Evolutionary conservation across 1,140 invertebrate genomes (phyloP).

Genomic region (Halesus radiatus): DNA sequence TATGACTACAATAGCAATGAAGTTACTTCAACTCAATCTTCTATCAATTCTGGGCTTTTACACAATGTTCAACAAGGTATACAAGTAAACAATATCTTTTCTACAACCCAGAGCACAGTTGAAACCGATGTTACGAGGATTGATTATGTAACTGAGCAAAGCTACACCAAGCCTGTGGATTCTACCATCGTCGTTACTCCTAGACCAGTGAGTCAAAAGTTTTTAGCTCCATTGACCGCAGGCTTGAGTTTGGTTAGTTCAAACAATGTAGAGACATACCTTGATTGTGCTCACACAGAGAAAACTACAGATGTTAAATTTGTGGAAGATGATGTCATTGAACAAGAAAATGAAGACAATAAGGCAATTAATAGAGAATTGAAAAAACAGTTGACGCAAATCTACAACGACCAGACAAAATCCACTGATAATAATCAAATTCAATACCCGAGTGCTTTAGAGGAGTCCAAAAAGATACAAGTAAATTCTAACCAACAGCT

Average conservation of each 20-base stretch:
- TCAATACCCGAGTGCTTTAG: constrained; percentile 61
- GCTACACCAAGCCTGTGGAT: constrained; percentile 59
- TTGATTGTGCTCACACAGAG: constrained; percentile 45
- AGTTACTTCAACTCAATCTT: constrained; percentile 37
- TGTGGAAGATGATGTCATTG: constrained; percentile 52
- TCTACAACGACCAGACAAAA: constrained; percentile 17
- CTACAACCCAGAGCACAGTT: constrained; percentile 56
- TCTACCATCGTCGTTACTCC: constrained; percentile 61
- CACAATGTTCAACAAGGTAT: not conserved
- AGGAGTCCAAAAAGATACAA: constrained; percentile 60
- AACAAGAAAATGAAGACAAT: constrained; percentile 52
- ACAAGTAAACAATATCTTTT: constrained; percentile 41
- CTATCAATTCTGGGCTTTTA: constrained; percentile 20
- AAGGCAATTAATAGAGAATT: constrained; percentile 42
- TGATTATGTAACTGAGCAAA: constrained; percentile 32
- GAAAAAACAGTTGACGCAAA: constrained; percentile 24
- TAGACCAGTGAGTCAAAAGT: constrained; percentile 61
- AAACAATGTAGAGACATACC: constrained; percentile 49
- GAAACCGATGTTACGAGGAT: constrained; percentile 40
- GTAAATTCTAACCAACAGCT: constrained; percentile 61
- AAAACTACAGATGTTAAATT: constrained; percentile 43
- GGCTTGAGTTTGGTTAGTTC: constrained; percentile 61
- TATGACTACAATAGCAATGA: constrained; percentile 39
- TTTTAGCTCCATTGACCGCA: constrained; percentile 64
- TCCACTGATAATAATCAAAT: constrained; percentile 47